Evolutionary conservation across 35 echinoderm and acorn worm genomes (phyloP).

Genomic region (Eucidaris tribuloides): DNA sequence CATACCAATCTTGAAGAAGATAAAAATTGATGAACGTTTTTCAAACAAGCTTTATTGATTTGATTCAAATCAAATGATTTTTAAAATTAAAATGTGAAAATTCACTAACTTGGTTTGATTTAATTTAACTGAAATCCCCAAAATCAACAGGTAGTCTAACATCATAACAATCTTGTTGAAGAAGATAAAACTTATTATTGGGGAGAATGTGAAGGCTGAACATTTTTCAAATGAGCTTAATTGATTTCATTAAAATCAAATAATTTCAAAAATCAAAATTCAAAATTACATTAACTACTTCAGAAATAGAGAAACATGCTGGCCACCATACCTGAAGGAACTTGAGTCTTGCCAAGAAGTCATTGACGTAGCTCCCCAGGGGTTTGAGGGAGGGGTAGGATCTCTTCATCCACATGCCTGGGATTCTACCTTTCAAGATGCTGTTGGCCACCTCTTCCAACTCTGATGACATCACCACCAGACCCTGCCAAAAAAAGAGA

Average conservation of each 20-base stretch:
- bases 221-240: not conserved
- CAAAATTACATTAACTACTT: not conserved
- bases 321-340: slow-evolving; percentile 81
- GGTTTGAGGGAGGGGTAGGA: slow-evolving; percentile 99
- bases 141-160: too few relatives aligned
- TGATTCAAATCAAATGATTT: too few relatives aligned
- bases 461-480: slow-evolving; percentile 98
- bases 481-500: too few relatives aligned
- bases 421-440: slow-evolving; percentile 94
- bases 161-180: too few relatives aligned
- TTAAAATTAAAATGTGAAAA: too few relatives aligned
- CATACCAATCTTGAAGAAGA: too few relatives aligned
- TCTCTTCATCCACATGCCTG: slow-evolving; percentile 99
- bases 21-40: too few relatives aligned
- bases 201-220: too few relatives aligned
- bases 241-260: not conserved
- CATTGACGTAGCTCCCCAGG: slow-evolving; percentile 98
- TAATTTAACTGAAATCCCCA: too few relatives aligned
- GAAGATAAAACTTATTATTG: too few relatives aligned
- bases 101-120: too few relatives aligned
- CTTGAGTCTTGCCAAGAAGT: slow-evolving; percentile 94
- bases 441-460: slow-evolving; percentile 96
- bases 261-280: not conserved
- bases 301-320: not conserved
- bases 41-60: too few relatives aligned